These are phyloP conservation scores for Metaphire vulgaris DNA, from an alignment of 1,140 invertebrate species.

Conservation along the genomic window DNA sequence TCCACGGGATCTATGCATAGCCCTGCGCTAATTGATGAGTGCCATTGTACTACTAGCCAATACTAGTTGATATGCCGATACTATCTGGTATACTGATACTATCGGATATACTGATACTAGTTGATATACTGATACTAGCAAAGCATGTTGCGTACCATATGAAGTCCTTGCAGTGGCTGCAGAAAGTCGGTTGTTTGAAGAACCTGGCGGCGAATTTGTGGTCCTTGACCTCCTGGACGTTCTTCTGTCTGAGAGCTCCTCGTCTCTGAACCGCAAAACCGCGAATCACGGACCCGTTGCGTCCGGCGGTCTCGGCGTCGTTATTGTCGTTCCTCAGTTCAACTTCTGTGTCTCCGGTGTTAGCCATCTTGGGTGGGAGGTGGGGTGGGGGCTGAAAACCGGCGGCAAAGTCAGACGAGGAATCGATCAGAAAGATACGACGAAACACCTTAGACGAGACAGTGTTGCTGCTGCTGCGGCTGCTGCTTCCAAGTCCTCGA, in stretches of 20 bases:
- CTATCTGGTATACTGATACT: not conserved
- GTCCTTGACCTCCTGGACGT: slow-evolving; percentile 85
- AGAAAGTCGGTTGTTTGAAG: slow-evolving; percentile 99
- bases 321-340: not conserved
- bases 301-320: not conserved
- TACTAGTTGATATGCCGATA: not conserved
- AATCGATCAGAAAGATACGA: not conserved
- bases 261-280: slow-evolving; percentile 46
- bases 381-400: not conserved
- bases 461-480: too few relatives aligned
- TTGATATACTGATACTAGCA: not conserved
- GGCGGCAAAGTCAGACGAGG: not conserved
- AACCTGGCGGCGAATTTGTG: slow-evolving; percentile 99
- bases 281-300: slow-evolving; percentile 2
- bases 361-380: not conserved
- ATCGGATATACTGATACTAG: not conserved
- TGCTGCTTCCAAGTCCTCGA: too few relatives aligned
- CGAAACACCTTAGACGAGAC: not conserved
- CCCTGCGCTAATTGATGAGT: too few relatives aligned
- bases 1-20: too few relatives aligned
- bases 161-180: slow-evolving; percentile 99
- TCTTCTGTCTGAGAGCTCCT: slow-evolving; percentile 98
- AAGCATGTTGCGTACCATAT: slow-evolving; percentile 76
- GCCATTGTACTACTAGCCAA: too few relatives aligned
- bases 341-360: not conserved